Percentiles rank a stretch among this genome's conserved stretches.
phyloP scores from a whole-genome alignment of 2,888 invertebrate genomes.

The Incurvaria masculella region DNA sequence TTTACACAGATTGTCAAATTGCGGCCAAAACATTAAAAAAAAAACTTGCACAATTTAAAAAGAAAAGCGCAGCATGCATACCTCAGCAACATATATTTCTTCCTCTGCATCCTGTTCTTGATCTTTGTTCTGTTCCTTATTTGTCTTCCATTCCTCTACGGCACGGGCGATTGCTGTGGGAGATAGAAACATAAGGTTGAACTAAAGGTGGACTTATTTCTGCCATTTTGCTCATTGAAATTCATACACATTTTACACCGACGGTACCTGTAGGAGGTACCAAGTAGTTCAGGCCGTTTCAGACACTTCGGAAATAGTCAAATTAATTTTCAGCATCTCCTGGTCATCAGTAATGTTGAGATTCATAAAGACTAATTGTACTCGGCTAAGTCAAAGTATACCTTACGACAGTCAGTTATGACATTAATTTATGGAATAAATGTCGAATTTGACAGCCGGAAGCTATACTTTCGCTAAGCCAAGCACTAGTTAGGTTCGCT shows the following conservation, averaged over 20 bases:
- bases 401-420: not conserved
- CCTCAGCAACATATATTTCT: constrained; percentile 64
- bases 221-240: no score
- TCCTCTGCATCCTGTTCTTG: constrained; percentile 67
- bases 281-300: no score
- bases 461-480: no score
- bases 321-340: no score
- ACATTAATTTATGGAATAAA: not conserved
- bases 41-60: constrained; percentile 3
- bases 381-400: not conserved
- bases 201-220: no score
- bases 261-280: no score
- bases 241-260: no score
- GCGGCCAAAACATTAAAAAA: constrained; percentile 9
- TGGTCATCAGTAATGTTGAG: not conserved
- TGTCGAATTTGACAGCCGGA: no score
- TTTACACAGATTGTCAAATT: no score
- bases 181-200: no score
- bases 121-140: constrained; percentile 49
- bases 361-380: no score
- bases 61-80: constrained; percentile 29
- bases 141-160: constrained; percentile 71
- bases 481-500: not conserved
- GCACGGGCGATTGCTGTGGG: constrained; percentile 50
- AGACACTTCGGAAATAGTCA: no score